These are phyloP conservation scores for Ptychoptera contaminata DNA, from an alignment of 2,888 invertebrate species.

Conservation along the genomic window DNA sequence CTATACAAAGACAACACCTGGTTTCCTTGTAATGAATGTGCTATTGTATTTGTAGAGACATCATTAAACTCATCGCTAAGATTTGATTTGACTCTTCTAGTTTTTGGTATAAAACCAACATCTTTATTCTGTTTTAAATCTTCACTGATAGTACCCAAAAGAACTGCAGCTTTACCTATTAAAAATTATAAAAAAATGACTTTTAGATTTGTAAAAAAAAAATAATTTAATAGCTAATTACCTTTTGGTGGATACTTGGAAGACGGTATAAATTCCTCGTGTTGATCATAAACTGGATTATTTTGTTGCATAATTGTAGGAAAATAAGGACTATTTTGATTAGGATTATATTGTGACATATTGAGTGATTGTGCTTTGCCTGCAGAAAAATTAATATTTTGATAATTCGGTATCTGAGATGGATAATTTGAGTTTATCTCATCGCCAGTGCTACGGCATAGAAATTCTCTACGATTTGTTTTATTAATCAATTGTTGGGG, in stretches of 20 bases:
- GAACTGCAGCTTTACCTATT: constrained; percentile 17
- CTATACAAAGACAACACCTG: too few species aligned
- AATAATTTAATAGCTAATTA: background rate
- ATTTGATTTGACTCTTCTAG: constrained; percentile 16
- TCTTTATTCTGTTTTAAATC: constrained; percentile 12
- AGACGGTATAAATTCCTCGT: background rate
- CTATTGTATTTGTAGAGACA: constrained; percentile 5
- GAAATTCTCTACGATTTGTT: constrained; percentile 20
- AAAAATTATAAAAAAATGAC: background rate
- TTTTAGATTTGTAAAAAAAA: background rate
- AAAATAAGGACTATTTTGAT: background rate
- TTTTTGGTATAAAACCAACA: constrained; percentile 1
- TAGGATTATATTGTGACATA: constrained; percentile 1
- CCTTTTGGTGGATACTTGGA: constrained; percentile 1
- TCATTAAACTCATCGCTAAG: constrained; percentile 14
- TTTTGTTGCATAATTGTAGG: background rate
- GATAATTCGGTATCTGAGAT: constrained; percentile 10
- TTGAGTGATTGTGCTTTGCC: constrained; percentile 11
- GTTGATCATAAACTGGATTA: background rate
- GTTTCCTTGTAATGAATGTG: too few species aligned
- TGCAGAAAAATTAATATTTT: constrained; percentile 8
- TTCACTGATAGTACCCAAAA: constrained; percentile 17
- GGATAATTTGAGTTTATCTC: constrained; percentile 28
- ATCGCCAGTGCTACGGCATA: constrained; percentile 32
- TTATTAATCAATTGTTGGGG: background rate